Base-by-base conservation (phyloP, 2,888 invertebrate genomes). In the Norana najaformis region DNA sequence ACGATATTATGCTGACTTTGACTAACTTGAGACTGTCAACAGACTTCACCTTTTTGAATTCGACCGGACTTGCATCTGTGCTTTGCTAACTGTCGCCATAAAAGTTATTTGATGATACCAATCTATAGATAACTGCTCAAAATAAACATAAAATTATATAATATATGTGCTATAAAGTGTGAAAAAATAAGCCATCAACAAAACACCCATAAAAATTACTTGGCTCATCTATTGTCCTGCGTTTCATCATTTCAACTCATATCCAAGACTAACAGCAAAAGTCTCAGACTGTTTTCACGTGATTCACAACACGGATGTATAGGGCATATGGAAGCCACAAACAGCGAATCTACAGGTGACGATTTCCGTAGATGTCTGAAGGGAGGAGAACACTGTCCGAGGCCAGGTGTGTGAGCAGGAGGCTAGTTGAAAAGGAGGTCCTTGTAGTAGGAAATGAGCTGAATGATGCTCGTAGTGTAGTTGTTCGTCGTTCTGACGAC, bases 401-500 rank as follows among this genome's bases (percentile, higher is more conserved):
- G 23, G 53, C 30, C 53, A n/a, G 69, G 69, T 69, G 0, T 13
- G 11, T 8, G 69, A 30, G 36, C 30, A 30, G 38, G 6, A 69
- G 69, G 16, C 47, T 88, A 99, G 95, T 99, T 99, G 94, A 99
- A 99, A 93, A 99, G 96, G 89, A 99, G 96, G 94, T 99, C 98
- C 94, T 97, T 98, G 95, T 98, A 99, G 95, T 97, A 98, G 92
- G 97, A 96, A 88, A 99, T 96, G 91, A 99, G 96, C 95, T 98
- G 98, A 94, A 98, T 98, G 93, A 98, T 97, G 88, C 98, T 98
- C 20, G 99, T 98, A 91, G 97, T 96, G 95, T 98, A 99, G 95
- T 98, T 99, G 92, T 98, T 99, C 6, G 98, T 97, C 5, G 99
- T 98, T 90, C 99, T 96, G 0, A 99, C 99, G 20, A 99, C 99